Evolutionary conservation across 2,888 invertebrate species (phyloP).

Genomic region (Cyclophora punctaria): DNA sequence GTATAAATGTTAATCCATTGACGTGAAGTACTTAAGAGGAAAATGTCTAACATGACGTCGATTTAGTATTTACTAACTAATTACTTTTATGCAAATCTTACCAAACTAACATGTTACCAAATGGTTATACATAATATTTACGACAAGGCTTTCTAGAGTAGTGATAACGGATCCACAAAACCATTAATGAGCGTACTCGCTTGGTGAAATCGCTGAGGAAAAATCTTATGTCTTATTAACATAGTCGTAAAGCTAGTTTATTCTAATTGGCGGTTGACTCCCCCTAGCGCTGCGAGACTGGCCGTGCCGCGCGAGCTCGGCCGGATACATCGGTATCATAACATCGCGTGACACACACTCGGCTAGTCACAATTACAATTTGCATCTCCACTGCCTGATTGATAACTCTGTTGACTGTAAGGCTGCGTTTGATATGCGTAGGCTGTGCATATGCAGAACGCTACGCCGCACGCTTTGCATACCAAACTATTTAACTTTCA

Average conservation of each 20-base stretch:
- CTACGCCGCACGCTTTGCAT: no score
- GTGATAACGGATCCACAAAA: conserved; percentile 60
- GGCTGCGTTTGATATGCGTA: conserved; percentile 44
- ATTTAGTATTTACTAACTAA: no score
- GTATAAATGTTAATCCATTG: no score
- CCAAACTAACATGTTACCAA: no score
- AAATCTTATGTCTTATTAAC: conserved; percentile 68
- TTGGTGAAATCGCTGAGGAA: conserved; percentile 67
- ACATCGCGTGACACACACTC: conserved; percentile 51
- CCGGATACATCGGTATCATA: conserved; percentile 58
- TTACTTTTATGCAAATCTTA: no score
- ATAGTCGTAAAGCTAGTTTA: conserved; percentile 70
- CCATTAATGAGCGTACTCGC: conserved; percentile 60
- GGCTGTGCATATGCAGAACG: conserved; percentile 9
- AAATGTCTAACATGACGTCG: no score
- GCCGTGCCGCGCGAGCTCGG: conserved; percentile 42
- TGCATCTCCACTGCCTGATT: conserved; percentile 65
- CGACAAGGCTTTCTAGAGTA: conserved; percentile 48
- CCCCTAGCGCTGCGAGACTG: conserved; percentile 40
- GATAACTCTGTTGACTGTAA: conserved; percentile 62
- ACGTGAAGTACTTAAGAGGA: no score
- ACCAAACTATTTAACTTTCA: no score
- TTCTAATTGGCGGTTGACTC: conserved; percentile 66
- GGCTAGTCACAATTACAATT: conserved; percentile 63
- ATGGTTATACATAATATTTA: conserved; percentile 9